phyloP scores from a whole-genome alignment of 2,888 invertebrate genomes.

The Gasteruption jaculator region DNA sequence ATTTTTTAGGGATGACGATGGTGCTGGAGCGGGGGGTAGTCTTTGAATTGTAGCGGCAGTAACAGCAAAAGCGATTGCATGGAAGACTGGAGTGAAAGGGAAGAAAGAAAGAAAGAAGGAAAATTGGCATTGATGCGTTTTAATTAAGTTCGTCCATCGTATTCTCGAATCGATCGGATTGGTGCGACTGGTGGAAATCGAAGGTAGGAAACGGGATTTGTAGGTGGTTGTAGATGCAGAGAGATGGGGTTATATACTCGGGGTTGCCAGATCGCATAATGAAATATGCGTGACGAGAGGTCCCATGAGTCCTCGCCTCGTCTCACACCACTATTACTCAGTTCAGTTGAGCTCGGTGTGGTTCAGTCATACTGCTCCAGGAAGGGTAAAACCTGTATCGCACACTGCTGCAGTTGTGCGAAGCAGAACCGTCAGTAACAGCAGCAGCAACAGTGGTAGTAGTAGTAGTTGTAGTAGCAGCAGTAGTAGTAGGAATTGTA shows the following conservation, averaged over 20 bases:
- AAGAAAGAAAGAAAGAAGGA: constrained; percentile 22
- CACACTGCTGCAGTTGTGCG: no score
- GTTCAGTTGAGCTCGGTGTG: constrained; percentile 33
- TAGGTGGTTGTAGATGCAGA: constrained; percentile 20
- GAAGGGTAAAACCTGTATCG: no score
- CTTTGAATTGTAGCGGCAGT: no score
- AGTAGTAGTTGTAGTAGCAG: constrained; percentile 4
- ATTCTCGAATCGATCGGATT: constrained; percentile 28
- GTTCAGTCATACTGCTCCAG: constrained; percentile 24
- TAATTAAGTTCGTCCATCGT: constrained; percentile 25
- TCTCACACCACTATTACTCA: constrained; percentile 39
- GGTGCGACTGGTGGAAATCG: constrained; percentile 17
- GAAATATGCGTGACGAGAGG: constrained; percentile 49
- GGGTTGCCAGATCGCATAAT: constrained; percentile 42
- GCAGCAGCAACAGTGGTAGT: constrained; percentile 1
- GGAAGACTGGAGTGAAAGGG: no score
- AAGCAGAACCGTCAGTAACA: not conserved
- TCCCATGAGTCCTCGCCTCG: constrained; percentile 43
- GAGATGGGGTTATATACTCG: constrained; percentile 28
- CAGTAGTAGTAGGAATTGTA: no score
- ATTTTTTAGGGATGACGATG: no score
- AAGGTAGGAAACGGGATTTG: constrained; percentile 14
- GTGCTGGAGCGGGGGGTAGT: no score
- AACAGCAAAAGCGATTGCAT: no score
- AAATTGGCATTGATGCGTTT: constrained; percentile 20